These are phyloP conservation scores for Drosophila maculinotata DNA, from an alignment of 2,888 invertebrate genomes.

Conservation along the genomic window DNA sequence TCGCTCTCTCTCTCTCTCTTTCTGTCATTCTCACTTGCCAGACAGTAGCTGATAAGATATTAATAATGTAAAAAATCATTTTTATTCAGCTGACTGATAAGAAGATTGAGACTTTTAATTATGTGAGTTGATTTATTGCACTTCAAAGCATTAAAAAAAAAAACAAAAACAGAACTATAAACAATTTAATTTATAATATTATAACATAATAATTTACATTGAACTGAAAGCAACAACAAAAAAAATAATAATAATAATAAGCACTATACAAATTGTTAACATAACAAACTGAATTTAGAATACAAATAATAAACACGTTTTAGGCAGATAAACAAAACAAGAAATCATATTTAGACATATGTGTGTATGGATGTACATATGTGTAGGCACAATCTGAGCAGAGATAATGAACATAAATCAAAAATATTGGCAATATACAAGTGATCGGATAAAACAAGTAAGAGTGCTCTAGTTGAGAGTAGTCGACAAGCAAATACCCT, in stretches of 20 bases:
- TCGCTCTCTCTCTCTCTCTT: background rate
- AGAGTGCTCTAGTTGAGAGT: too few relatives aligned
- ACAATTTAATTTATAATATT: too few relatives aligned
- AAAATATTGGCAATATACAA: constrained; percentile 43
- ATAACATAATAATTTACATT: background rate
- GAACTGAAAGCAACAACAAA: background rate
- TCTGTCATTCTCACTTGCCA: background rate
- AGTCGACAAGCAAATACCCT: too few relatives aligned
- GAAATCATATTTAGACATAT: background rate
- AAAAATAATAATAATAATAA: background rate
- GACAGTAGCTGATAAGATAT: constrained; percentile 6
- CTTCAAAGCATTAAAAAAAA: background rate
- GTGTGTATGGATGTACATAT: background rate
- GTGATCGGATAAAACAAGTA: constrained; percentile 19
- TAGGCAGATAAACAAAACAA: constrained; percentile 10
- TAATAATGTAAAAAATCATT: constrained; percentile 1
- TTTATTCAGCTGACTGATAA: constrained; percentile 7
- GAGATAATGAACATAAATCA: constrained; percentile 56
- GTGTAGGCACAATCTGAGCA: constrained; percentile 31
- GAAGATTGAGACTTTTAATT: background rate
- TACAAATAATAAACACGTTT: constrained; percentile 15
- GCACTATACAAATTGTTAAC: background rate
- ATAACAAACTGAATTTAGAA: constrained; percentile 1
- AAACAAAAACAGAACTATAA: background rate
- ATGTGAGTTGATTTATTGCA: background rate